Evolutionary conservation across 2,113 vertebrate genomes (phyloP).

Genomic region (Brienomyrus brachyistius): DNA sequence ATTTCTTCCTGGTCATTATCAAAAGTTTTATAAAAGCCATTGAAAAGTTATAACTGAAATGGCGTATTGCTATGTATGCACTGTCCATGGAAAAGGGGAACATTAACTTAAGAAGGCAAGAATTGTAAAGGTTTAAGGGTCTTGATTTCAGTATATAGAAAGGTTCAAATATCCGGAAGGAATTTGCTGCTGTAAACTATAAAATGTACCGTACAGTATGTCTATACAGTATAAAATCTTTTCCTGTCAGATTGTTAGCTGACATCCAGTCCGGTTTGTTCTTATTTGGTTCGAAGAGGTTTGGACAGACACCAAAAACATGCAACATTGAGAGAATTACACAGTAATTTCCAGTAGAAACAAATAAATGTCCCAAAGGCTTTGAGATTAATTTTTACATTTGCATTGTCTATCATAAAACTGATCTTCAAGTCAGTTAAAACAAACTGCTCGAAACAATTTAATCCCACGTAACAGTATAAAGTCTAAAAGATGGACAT

Average conservation of each 20-base stretch:
- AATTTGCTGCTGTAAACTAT: not conserved
- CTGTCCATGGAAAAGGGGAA: not conserved
- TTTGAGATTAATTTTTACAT: not conserved
- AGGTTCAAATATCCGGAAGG: not conserved
- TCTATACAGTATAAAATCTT: not conserved
- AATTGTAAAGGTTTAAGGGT: not conserved
- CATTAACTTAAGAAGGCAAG: not conserved
- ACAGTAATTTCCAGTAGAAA: not conserved
- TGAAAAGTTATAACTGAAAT: not conserved
- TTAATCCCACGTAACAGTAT: not conserved
- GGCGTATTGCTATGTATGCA: not conserved
- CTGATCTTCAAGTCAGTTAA: not conserved
- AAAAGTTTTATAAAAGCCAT: not conserved
- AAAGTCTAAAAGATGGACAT: not conserved
- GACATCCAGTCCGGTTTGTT: not conserved
- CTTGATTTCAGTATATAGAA: not conserved
- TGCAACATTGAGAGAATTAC: not conserved
- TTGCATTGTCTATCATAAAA: not conserved
- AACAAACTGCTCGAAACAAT: not conserved
- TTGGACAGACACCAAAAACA: not conserved
- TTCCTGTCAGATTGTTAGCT: not conserved
- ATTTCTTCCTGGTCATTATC: not conserved
- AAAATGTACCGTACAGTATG: not conserved
- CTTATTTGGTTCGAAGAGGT: not conserved
- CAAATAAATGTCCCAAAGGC: not conserved